Evolutionary conservation across 1,140 invertebrate genomes (phyloP).

Genomic region (Penaeus vannamei): DNA sequence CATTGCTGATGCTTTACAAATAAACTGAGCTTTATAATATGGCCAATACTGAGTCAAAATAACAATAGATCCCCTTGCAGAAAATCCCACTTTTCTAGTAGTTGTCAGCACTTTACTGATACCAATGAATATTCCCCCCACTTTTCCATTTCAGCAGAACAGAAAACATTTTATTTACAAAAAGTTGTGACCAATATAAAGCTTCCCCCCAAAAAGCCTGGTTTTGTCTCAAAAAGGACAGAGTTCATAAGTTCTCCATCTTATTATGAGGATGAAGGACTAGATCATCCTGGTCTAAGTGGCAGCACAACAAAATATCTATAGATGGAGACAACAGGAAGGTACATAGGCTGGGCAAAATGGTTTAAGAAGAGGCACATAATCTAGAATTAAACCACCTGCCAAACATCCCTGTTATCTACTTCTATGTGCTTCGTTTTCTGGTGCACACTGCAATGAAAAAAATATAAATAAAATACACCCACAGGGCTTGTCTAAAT

Average conservation of each 20-base stretch:
- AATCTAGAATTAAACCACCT: slow-evolving; percentile 32
- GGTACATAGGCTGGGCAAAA: slow-evolving; percentile 28
- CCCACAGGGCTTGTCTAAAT: too few relatives aligned
- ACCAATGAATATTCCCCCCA: too few relatives aligned
- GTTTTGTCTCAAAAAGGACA: slow-evolving; percentile 39
- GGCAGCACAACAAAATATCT: slow-evolving; percentile 26
- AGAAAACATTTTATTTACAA: slow-evolving; percentile 49
- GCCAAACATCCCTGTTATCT: slow-evolving; percentile 19
- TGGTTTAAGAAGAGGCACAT: slow-evolving; percentile 46
- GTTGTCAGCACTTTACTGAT: too few relatives aligned
- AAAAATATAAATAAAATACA: too few relatives aligned
- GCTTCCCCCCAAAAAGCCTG: slow-evolving; percentile 12
- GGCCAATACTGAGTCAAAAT: too few relatives aligned
- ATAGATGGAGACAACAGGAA: slow-evolving; percentile 38
- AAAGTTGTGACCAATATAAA: slow-evolving; percentile 40
- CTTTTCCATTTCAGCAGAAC: background rate
- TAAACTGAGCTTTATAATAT: too few relatives aligned
- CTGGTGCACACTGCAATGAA: slow-evolving; percentile 32
- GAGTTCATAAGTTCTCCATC: slow-evolving; percentile 39
- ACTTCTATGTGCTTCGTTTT: background rate
- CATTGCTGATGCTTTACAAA: too few relatives aligned
- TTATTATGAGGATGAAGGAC: slow-evolving; percentile 54
- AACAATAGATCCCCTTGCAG: too few relatives aligned
- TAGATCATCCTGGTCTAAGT: slow-evolving; percentile 44
- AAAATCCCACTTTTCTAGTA: too few relatives aligned